phyloP scores from a whole-genome alignment of 2,888 invertebrate genomes.

The Mythimna impura region DNA sequence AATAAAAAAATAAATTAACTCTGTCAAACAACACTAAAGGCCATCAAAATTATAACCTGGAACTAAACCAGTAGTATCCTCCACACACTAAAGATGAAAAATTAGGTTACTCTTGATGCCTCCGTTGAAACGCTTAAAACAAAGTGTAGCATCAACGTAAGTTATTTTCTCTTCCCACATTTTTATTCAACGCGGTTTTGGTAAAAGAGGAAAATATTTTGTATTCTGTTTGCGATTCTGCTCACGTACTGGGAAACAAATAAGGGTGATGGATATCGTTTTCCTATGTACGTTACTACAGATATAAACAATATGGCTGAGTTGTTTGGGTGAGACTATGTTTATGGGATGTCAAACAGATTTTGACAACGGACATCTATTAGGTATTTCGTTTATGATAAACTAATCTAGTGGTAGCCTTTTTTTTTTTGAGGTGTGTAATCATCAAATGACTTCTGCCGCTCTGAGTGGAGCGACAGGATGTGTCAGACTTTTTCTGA shows the following conservation, averaged over 20 bases:
- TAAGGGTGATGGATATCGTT: slow-evolving; percentile 34
- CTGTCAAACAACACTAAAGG: no score
- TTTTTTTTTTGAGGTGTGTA: no score
- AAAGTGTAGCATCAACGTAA: slow-evolving; percentile 12
- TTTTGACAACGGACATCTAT: slow-evolving; percentile 2
- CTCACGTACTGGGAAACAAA: slow-evolving; percentile 35
- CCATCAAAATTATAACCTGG: no score
- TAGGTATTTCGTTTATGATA: no score
- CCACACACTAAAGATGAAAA: not conserved
- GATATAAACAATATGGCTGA: not conserved
- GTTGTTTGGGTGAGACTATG: not conserved
- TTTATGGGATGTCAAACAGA: not conserved
- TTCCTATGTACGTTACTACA: slow-evolving; percentile 7
- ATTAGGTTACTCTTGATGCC: not conserved
- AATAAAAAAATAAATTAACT: no score
- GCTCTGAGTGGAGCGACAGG: no score
- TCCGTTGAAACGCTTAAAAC: slow-evolving; percentile 3
- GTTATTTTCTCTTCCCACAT: slow-evolving; percentile 9
- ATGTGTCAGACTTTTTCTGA: no score
- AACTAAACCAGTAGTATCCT: no score
- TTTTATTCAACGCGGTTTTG: slow-evolving; percentile 24
- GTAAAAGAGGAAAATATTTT: slow-evolving; percentile 23
- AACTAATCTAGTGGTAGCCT: no score
- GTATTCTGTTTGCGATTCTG: slow-evolving; percentile 19
- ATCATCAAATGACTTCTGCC: no score